A percentile compares a stretch with the other conserved stretches of the same genome.
phyloP scores from a whole-genome alignment of 2,888 invertebrate species.

The Pherbina coryleti region DNA sequence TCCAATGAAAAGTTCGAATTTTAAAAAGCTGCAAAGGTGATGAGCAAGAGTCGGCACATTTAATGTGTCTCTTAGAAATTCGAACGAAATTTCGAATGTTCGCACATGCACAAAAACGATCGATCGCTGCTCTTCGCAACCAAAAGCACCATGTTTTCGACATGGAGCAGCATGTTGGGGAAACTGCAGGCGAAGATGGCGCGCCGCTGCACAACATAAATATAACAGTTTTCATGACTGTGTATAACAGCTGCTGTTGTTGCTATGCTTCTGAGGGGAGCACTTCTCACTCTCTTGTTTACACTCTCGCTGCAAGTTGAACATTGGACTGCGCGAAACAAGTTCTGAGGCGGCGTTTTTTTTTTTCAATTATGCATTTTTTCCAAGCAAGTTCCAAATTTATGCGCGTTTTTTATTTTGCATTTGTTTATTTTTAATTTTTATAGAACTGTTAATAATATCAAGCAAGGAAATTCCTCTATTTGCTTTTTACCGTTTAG shows the following conservation, averaged over 20 bases:
- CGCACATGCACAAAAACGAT: slow-evolving; percentile 1
- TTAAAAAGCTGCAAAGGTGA: neutral
- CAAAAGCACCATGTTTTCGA: neutral
- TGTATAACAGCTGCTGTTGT: slow-evolving; percentile 12
- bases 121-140: neutral
- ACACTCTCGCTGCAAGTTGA: neutral
- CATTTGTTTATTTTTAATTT: neutral
- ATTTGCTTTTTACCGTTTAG: neutral
- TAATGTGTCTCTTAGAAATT: neutral
- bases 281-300: neutral
- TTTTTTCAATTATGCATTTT: neutral
- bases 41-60: neutral
- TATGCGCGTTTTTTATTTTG: neutral
- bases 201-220: neutral
- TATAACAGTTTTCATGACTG: slow-evolving; percentile 16
- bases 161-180: slow-evolving; percentile 5
- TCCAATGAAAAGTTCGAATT: neutral
- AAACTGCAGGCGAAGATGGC: slow-evolving; percentile 19
- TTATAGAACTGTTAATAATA: neutral
- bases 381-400: neutral
- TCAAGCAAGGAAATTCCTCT: neutral
- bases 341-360: neutral
- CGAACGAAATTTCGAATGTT: neutral
- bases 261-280: neutral
- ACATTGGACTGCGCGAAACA: neutral